These are phyloP conservation scores for Pithys albifrons DNA, from an alignment of 2,113 vertebrate species.

Conservation along the genomic window DNA sequence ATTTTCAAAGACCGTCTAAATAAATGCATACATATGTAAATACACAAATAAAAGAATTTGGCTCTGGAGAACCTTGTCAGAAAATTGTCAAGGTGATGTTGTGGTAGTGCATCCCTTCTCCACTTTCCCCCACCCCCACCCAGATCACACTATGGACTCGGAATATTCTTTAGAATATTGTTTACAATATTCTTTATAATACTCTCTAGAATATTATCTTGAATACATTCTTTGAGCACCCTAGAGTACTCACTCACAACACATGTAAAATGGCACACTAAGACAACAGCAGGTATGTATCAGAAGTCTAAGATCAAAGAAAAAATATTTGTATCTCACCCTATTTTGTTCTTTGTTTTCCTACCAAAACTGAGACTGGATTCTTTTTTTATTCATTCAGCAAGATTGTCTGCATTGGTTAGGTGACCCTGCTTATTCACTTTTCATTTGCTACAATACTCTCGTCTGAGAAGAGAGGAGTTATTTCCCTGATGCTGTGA, in stretches of 20 bases:
- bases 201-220: neutral
- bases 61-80: neutral
- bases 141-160: neutral
- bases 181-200: neutral
- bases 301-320: neutral
- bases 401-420: neutral
- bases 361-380: neutral
- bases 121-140: rapidly evolving
- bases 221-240: neutral
- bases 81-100: neutral
- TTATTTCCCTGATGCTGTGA: neutral
- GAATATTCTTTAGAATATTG: neutral
- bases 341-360: neutral
- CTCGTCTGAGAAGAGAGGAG: neutral
- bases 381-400: neutral
- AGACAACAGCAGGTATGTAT: neutral
- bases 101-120: neutral
- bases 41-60: neutral
- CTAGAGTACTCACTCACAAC: rapidly evolving
- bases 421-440: neutral
- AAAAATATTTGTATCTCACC: neutral
- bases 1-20: neutral
- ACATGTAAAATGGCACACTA: neutral
- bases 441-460: neutral
- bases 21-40: neutral